These are phyloP conservation scores for Idaea straminata DNA, from an alignment of 2,888 invertebrate genomes.

Conservation along the genomic window DNA sequence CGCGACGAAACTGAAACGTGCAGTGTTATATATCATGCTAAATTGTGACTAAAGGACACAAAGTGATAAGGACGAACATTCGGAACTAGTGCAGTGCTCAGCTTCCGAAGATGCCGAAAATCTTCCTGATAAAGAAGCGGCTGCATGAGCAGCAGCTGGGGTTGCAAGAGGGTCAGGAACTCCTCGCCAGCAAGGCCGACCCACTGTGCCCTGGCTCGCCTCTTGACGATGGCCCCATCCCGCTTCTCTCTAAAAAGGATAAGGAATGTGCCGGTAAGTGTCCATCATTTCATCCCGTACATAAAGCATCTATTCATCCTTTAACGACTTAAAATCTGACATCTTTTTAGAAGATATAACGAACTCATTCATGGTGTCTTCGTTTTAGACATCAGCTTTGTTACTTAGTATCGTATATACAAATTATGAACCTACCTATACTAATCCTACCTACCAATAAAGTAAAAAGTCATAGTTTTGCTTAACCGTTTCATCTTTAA, in stretches of 20 bases:
- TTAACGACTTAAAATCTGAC: slow-evolving; percentile 14
- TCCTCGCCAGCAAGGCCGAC: slow-evolving; percentile 82
- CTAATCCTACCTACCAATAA: background rate
- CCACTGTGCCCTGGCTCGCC: slow-evolving; percentile 81
- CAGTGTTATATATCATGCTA: slow-evolving; percentile 75
- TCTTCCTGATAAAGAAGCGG: slow-evolving; percentile 94
- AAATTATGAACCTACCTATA: too few species aligned
- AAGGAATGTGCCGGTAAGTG: slow-evolving; percentile 68
- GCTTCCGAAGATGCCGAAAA: slow-evolving; percentile 89
- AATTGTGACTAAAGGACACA: slow-evolving; percentile 68
- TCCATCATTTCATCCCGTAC: slow-evolving; percentile 8
- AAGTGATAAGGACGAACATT: slow-evolving; percentile 63
- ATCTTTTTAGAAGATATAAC: slow-evolving; percentile 20
- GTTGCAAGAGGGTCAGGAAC: slow-evolving; percentile 90
- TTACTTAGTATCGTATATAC: slow-evolving; percentile 11
- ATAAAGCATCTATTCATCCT: slow-evolving; percentile 12
- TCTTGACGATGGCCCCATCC: slow-evolving; percentile 80
- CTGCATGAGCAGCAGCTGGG: slow-evolving; percentile 94
- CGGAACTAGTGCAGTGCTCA: slow-evolving; percentile 72
- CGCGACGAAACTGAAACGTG: slow-evolving; percentile 71
- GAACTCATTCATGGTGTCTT: slow-evolving; percentile 15
- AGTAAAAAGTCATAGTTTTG: slow-evolving; percentile 20
- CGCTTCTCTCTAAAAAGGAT: slow-evolving; percentile 80
- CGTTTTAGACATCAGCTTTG: slow-evolving; percentile 18
- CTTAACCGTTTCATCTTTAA: slow-evolving; percentile 18